Percentiles rank a stretch among this genome's conserved stretches.
These are phyloP conservation scores for Protonibea diacanthus DNA, from an alignment of 2,797 vertebrate species.

Conservation along the genomic window DNA sequence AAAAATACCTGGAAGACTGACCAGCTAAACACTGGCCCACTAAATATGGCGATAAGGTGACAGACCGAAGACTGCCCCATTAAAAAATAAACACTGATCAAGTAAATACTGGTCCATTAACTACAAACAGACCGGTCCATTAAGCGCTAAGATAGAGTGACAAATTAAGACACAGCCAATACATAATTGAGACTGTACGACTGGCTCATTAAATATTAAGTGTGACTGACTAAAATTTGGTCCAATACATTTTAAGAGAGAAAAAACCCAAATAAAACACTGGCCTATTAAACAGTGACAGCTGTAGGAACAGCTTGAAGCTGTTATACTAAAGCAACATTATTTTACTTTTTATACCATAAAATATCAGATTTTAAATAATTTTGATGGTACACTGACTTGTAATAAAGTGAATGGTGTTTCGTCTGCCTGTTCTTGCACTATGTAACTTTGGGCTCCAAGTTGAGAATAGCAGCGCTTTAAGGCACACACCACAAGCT, in stretches of 20 bases:
- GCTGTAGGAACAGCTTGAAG: too few relatives aligned
- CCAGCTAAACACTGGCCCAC: conserved; percentile 10
- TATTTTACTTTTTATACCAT: too few relatives aligned
- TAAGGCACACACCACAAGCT: too few relatives aligned
- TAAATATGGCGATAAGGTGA: conserved; percentile 43
- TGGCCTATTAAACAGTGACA: not conserved
- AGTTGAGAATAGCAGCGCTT: too few relatives aligned
- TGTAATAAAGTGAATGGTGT: too few relatives aligned
- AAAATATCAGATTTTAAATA: too few relatives aligned
- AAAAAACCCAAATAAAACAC: not conserved
- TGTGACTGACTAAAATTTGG: conserved; percentile 11
- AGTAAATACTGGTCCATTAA: conserved; percentile 57
- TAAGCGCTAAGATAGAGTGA: conserved; percentile 54
- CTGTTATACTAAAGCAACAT: not conserved
- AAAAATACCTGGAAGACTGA: conserved; percentile 22
- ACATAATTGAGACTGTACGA: conserved; percentile 31
- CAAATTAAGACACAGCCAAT: conserved; percentile 46
- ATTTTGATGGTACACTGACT: too few relatives aligned
- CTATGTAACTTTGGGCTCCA: too few relatives aligned
- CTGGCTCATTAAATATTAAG: conserved; percentile 35
- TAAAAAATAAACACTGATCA: conserved; percentile 59
- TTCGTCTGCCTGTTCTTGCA: too few relatives aligned
- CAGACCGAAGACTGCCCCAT: conserved; percentile 40
- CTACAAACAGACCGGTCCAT: conserved; percentile 49
- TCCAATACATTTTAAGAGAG: not conserved